Evolutionary conservation across 2,888 invertebrate species (phyloP).

Genomic region (Sicus ferrugineus): DNA sequence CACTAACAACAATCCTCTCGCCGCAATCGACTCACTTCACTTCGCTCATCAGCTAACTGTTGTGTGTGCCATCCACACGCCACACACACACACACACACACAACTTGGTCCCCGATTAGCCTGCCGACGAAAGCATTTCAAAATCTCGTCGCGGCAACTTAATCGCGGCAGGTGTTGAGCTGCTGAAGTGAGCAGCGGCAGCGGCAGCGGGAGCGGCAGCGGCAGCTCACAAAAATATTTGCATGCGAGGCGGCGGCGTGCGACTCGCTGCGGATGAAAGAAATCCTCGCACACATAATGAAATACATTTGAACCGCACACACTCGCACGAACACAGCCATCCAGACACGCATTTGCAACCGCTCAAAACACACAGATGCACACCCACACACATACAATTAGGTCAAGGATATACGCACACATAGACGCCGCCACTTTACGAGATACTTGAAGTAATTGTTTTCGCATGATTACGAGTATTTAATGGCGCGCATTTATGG

Average conservation of each 20-base stretch:
- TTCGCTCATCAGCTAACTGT: no score
- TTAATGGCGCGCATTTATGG: conserved; percentile 24
- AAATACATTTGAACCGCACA: background rate
- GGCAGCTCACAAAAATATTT: conserved; percentile 10
- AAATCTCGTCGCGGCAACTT: background rate
- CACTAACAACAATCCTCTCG: no score
- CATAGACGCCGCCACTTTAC: conserved; percentile 12
- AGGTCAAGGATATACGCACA: conserved; percentile 21
- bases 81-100: background rate
- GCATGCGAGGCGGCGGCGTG: background rate
- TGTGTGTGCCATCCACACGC: background rate
- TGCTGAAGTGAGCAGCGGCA: conserved; percentile 15
- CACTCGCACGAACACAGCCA: background rate
- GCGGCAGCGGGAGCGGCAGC: background rate
- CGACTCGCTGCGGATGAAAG: background rate
- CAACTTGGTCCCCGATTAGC: background rate
- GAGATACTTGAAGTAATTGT: conserved; percentile 19
- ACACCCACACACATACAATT: background rate
- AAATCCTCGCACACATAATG: background rate
- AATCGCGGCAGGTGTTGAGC: conserved; percentile 14
- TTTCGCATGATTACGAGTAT: conserved; percentile 21
- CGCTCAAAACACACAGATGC: background rate
- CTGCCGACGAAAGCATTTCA: background rate
- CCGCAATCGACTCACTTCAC: no score
- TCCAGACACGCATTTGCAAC: background rate